Percentiles rank a stretch among this genome's conserved stretches.
These are phyloP conservation scores for Chloroclystis v-ata DNA, from an alignment of 2,888 invertebrate genomes.

Conservation along the genomic window DNA sequence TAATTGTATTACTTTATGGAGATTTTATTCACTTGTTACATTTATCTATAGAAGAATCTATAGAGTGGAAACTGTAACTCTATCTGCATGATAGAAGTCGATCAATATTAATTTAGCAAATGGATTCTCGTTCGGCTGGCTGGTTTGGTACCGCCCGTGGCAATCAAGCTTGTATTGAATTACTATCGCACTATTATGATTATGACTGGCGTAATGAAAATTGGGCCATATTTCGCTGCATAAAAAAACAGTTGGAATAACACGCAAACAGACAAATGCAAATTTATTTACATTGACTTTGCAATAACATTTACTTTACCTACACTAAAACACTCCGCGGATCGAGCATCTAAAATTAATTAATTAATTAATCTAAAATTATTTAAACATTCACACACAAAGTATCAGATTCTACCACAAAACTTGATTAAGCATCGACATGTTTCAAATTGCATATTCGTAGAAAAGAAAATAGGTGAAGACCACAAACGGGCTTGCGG, in stretches of 20 bases:
- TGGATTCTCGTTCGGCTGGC: slow-evolving; percentile 29
- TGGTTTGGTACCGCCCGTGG: slow-evolving; percentile 7
- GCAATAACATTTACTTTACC: too few relatives aligned
- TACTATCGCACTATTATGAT: slow-evolving; percentile 24
- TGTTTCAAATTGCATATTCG: slow-evolving; percentile 35
- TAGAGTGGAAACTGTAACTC: slow-evolving; percentile 17
- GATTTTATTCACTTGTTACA: slow-evolving; percentile 15
- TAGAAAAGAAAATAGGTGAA: slow-evolving; percentile 59
- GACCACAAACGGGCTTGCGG: slow-evolving; percentile 31
- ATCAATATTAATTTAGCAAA: slow-evolving; percentile 46
- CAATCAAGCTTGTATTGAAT: slow-evolving; percentile 34
- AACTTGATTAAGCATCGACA: too few relatives aligned
- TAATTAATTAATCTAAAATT: too few relatives aligned
- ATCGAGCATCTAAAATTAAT: too few relatives aligned
- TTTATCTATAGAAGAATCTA: slow-evolving; percentile 15
- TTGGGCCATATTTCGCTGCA: background rate
- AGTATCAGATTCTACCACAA: too few relatives aligned
- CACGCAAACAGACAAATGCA: too few relatives aligned
- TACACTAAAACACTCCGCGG: too few relatives aligned
- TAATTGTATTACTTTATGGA: slow-evolving; percentile 29
- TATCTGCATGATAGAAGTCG: slow-evolving; percentile 27
- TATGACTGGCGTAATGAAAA: slow-evolving; percentile 3
- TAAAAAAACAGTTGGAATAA: background rate
- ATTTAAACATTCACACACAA: too few relatives aligned
- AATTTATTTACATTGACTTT: too few relatives aligned